Conservation (phyloP, 92 coral and sea anemone species). For the Pocillopora grandis region DNA sequence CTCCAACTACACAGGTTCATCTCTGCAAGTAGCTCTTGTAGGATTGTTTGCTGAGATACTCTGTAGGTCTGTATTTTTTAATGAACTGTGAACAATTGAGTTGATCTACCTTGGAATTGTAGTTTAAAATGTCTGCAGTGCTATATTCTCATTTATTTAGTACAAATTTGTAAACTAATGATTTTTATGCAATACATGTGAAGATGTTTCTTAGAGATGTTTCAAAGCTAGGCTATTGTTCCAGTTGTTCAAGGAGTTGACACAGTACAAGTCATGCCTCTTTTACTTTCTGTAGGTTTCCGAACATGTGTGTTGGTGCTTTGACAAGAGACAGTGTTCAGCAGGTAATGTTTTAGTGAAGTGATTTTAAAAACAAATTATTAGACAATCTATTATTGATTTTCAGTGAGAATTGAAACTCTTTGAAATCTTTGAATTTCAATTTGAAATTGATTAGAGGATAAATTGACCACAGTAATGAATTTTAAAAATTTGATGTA, state of each 20-base stretch:
- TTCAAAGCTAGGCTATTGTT: neutral
- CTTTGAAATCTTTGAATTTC: too few relatives aligned
- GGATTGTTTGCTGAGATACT: slow-evolving; percentile 93
- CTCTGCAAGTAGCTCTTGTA: slow-evolving; percentile 89
- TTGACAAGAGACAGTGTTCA: slow-evolving; percentile 93
- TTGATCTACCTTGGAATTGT: neutral
- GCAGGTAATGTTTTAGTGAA: slow-evolving; percentile 59
- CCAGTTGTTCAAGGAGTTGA: neutral
- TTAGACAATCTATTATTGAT: too few relatives aligned
- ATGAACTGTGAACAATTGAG: neutral
- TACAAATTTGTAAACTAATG: too few relatives aligned
- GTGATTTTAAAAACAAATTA: too few relatives aligned
- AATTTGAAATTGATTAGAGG: too few relatives aligned
- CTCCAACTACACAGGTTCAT: slow-evolving; percentile 58
- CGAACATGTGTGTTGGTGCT: slow-evolving; percentile 91
- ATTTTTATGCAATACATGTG: neutral
- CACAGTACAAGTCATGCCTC: neutral
- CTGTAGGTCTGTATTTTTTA: slow-evolving; percentile 70
- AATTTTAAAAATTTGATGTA: too few relatives aligned
- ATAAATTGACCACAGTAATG: too few relatives aligned
- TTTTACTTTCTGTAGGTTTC: slow-evolving; percentile 63
- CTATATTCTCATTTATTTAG: too few relatives aligned
- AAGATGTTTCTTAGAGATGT: neutral
- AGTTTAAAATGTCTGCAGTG: too few relatives aligned
- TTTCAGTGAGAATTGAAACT: neutral